These are phyloP conservation scores for Diglossa cyanea DNA, from an alignment of 2,797 vertebrate genomes.

Conservation along the genomic window DNA sequence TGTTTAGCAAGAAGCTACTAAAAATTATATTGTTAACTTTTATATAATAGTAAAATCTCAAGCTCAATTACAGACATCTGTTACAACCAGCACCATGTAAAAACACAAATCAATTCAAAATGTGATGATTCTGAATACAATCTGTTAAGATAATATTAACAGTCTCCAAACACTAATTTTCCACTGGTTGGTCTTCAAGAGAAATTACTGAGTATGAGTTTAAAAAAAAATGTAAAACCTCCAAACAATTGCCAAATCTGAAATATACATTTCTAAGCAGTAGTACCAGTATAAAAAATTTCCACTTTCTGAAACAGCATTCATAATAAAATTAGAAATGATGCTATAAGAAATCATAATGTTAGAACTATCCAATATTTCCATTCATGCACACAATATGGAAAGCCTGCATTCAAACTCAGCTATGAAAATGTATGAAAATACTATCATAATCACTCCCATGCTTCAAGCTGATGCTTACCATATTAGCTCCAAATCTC, in stretches of 20 bases:
- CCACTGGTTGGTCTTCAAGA: not conserved
- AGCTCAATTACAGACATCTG: not conserved
- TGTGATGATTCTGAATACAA: not conserved
- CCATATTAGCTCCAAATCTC: not conserved
- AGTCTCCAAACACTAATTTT: not conserved
- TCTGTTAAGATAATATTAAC: not conserved
- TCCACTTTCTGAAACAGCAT: not conserved
- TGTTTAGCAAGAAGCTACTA: not conserved
- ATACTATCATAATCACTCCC: not conserved
- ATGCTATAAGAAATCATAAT: not conserved
- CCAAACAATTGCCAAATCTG: not conserved
- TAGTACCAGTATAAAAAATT: not conserved
- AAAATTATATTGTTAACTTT: not conserved
- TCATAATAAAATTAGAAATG: not conserved
- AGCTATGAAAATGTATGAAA: not conserved
- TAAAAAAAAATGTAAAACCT: not conserved
- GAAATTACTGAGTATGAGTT: not conserved
- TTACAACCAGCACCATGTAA: not conserved
- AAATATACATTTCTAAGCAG: not conserved
- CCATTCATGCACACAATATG: not conserved
- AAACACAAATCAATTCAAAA: not conserved
- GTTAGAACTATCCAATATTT: not conserved
- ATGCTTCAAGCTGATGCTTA: not conserved
- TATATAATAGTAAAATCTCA: not conserved
- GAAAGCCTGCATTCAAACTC: not conserved